Evolutionary conservation across 2,888 invertebrate genomes (phyloP).

Genomic region (Drosophila maculinotata): DNA sequence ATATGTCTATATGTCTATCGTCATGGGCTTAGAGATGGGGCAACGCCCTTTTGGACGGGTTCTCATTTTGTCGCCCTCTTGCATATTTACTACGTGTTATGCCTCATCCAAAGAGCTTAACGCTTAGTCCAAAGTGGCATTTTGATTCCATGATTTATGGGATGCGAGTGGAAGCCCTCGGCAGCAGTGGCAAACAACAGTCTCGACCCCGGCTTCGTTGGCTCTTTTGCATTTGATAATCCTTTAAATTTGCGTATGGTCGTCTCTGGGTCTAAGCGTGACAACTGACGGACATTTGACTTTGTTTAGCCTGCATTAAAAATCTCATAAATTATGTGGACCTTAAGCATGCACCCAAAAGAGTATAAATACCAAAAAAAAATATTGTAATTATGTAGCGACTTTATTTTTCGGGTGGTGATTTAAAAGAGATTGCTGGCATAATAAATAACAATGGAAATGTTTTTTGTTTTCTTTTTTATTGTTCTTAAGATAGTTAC

Average conservation of each 20-base stretch:
- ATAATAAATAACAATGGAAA: conserved; percentile 4
- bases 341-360: conserved; percentile 10
- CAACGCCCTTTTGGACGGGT: conserved; percentile 1
- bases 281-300: conserved; percentile 70
- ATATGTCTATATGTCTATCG: conserved; percentile 37
- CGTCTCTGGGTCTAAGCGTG: conserved; percentile 44
- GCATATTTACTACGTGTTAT: conserved; percentile 76
- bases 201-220: conserved; percentile 11
- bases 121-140: conserved; percentile 73
- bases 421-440: conserved; percentile 8
- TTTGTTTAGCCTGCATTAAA: conserved; percentile 67
- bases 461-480: not conserved
- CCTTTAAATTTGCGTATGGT: conserved; percentile 76
- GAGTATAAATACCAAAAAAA: not conserved
- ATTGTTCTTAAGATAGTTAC: not conserved
- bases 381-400: conserved; percentile 24
- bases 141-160: conserved; percentile 79
- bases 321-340: conserved; percentile 58
- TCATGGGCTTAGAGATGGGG: conserved; percentile 11
- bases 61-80: conserved; percentile 30
- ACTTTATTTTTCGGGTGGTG: conserved; percentile 4
- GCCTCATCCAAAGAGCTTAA: conserved; percentile 69
- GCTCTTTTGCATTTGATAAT: conserved; percentile 78
- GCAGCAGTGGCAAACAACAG: conserved; percentile 23
- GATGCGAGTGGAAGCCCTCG: conserved; percentile 49